Percentiles rank a stretch among this genome's conserved stretches.
phyloP scores from a whole-genome alignment of 2,888 invertebrate genomes.

The Tanytarsus gracilentus region DNA sequence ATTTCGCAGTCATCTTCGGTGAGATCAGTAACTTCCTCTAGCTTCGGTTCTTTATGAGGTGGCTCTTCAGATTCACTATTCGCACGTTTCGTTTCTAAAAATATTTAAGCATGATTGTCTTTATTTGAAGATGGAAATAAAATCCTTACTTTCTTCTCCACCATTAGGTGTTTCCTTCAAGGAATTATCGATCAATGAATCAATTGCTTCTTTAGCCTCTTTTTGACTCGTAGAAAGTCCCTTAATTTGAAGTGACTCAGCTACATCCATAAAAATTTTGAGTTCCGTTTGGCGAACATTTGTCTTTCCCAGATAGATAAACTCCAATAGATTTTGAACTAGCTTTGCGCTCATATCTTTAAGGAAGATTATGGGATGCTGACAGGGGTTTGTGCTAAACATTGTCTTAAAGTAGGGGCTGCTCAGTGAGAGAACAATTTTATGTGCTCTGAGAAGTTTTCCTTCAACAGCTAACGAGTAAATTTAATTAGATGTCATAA shows the following conservation, averaged over 20 bases:
- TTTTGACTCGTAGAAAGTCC: conserved; percentile 37
- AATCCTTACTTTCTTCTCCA: too few species aligned
- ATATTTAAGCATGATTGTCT: too few species aligned
- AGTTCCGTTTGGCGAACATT: conserved; percentile 45
- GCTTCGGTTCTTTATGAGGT: too few species aligned
- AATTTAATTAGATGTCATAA: background rate
- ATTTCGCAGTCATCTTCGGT: too few species aligned
- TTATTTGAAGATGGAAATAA: too few species aligned
- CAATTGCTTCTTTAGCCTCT: background rate
- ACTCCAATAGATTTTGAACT: conserved; percentile 49
- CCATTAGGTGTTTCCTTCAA: too few species aligned
- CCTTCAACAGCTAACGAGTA: conserved; percentile 44
- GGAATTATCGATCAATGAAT: too few species aligned
- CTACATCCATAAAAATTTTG: conserved; percentile 44
- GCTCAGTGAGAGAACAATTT: conserved; percentile 47
- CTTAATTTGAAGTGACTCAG: conserved; percentile 45
- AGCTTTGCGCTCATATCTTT: conserved; percentile 58
- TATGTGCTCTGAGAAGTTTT: conserved; percentile 45
- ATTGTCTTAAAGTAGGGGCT: conserved; percentile 47
- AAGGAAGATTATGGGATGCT: conserved; percentile 46
- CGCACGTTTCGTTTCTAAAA: background rate
- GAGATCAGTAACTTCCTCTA: background rate
- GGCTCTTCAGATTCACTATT: background rate
- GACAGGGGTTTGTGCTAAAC: conserved; percentile 44
- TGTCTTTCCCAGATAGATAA: conserved; percentile 54